phyloP scores from a whole-genome alignment of 2,113 vertebrate genomes.

The Etheostoma cragini region DNA sequence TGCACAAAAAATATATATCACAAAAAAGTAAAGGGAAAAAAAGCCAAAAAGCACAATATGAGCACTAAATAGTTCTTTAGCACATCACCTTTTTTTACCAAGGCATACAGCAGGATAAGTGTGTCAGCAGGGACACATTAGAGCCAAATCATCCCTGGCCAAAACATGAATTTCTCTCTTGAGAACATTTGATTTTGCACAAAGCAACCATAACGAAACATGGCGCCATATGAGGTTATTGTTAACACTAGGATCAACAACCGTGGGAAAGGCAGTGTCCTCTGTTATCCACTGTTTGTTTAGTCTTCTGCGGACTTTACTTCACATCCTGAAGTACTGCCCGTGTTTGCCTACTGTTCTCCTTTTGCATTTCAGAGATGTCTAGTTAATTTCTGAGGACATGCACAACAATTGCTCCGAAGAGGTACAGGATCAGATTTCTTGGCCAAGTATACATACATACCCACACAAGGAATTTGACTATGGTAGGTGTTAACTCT shows the following conservation, averaged over 20 bases:
- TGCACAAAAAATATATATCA: too few species aligned
- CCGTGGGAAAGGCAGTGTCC: background rate
- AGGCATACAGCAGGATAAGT: background rate
- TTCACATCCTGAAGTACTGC: background rate
- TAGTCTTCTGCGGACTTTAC: background rate
- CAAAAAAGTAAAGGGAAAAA: too few species aligned
- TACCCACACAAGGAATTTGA: too few species aligned
- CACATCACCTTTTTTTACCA: too few species aligned
- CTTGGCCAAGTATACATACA: too few species aligned
- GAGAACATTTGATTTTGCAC: background rate
- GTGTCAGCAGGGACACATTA: background rate
- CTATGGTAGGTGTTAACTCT: too few species aligned
- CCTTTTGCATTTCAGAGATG: background rate
- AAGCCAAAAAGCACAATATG: too few species aligned
- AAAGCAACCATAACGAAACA: background rate
- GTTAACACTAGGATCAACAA: background rate
- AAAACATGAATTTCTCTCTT: background rate
- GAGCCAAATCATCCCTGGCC: background rate
- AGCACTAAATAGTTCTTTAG: too few species aligned
- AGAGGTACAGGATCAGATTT: background rate
- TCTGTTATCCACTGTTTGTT: background rate
- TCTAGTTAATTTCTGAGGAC: background rate
- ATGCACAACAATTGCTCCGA: background rate
- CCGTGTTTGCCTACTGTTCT: background rate
- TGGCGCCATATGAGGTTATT: background rate